phyloP scores from a whole-genome alignment of 2,797 vertebrate species.

The Microctenopoma steveboyesi region DNA sequence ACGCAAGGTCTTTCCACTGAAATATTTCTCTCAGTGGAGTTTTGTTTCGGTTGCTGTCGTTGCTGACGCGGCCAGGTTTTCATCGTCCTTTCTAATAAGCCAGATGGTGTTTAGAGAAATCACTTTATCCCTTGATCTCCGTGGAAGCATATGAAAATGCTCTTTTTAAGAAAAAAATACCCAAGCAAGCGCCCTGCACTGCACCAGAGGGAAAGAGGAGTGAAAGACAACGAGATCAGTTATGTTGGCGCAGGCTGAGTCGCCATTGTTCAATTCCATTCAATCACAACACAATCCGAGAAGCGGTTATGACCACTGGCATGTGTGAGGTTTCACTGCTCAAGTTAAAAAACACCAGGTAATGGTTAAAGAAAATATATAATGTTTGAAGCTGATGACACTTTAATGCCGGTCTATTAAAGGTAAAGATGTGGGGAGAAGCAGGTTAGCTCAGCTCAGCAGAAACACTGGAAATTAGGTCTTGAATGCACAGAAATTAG shows the following conservation, averaged over 20 bases:
- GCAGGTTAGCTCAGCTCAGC: no score
- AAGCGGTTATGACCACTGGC: no score
- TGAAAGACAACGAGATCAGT: not conserved
- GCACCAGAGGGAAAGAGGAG: not conserved
- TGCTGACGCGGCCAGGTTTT: not conserved
- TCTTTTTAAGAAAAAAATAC: not conserved
- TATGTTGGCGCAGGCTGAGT: not conserved
- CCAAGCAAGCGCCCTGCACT: not conserved
- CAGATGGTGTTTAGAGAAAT: slow-evolving; percentile 30
- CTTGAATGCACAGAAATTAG: no score
- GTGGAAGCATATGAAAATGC: not conserved
- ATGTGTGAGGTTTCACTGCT: no score
- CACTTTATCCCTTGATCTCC: not conserved
- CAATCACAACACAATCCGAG: no score
- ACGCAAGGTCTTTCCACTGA: not conserved
- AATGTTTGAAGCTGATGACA: no score
- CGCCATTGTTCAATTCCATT: no score
- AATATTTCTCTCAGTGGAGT: not conserved
- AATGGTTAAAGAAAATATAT: no score
- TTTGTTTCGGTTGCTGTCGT: slow-evolving; percentile 8
- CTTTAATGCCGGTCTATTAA: no score
- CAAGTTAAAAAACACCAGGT: no score
- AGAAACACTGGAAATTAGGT: no score
- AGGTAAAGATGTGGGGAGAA: no score
- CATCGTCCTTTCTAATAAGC: slow-evolving; percentile 23